Evolutionary conservation across 2,797 vertebrate species (phyloP).

Genomic region (Hoplostethus mediterraneus): DNA sequence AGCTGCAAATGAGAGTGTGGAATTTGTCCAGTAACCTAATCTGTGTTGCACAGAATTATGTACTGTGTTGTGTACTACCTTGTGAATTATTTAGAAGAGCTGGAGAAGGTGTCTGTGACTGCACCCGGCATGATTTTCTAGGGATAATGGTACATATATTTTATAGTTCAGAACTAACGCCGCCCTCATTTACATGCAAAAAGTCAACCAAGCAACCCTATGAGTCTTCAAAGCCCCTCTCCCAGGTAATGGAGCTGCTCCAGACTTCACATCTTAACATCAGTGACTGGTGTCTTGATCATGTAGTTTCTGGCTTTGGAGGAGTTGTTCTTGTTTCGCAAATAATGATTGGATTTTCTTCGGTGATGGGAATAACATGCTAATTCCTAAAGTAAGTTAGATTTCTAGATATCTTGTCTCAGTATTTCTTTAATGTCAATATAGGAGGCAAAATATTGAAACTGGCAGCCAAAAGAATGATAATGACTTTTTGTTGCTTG

Average conservation of each 20-base stretch:
- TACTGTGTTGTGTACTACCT: slow-evolving; percentile 52
- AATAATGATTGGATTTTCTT: slow-evolving; percentile 38
- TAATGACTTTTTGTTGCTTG: neutral
- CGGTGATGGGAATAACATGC: slow-evolving; percentile 24
- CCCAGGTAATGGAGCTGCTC: slow-evolving; percentile 73
- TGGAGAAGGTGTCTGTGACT: slow-evolving; percentile 49
- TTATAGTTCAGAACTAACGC: slow-evolving; percentile 55
- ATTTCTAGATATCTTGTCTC: neutral
- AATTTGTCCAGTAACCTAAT: slow-evolving; percentile 45
- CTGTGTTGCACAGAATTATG: slow-evolving; percentile 35
- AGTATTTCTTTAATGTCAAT: neutral
- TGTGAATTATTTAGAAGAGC: slow-evolving; percentile 64
- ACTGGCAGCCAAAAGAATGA: slow-evolving; percentile 18
- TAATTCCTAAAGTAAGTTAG: slow-evolving; percentile 24
- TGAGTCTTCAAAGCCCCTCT: slow-evolving; percentile 78
- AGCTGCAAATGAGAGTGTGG: slow-evolving; percentile 40
- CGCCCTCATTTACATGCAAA: slow-evolving; percentile 72
- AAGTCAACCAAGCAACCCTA: slow-evolving; percentile 62
- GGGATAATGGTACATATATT: slow-evolving; percentile 63
- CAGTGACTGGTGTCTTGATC: slow-evolving; percentile 71
- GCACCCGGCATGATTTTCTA: slow-evolving; percentile 52
- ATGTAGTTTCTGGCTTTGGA: slow-evolving; percentile 63
- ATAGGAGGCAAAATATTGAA: slow-evolving; percentile 3
- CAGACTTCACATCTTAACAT: slow-evolving; percentile 75
- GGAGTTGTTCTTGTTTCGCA: slow-evolving; percentile 64